phyloP scores from a whole-genome alignment of 2,113 vertebrate genomes.

The Etheostoma cragini region DNA sequence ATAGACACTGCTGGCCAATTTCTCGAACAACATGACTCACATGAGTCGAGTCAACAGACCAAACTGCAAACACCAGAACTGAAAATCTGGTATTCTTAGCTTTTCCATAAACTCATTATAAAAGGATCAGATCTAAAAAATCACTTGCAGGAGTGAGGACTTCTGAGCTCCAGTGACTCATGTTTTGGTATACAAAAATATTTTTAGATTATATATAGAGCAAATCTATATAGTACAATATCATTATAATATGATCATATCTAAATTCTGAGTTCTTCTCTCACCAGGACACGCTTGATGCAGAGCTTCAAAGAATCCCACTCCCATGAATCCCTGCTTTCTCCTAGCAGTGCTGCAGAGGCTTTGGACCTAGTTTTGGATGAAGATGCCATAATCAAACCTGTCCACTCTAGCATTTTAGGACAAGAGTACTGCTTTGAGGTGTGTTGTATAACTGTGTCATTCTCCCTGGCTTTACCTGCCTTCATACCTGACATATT shows the following conservation, averaged over 20 bases:
- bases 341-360: slow-evolving; percentile 94
- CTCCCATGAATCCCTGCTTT: slow-evolving; percentile 95
- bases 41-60: slow-evolving; percentile 43
- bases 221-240: neutral
- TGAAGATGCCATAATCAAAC: slow-evolving; percentile 95
- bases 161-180: slow-evolving; percentile 37
- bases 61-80: slow-evolving; percentile 35
- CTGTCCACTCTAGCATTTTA: slow-evolving; percentile 96
- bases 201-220: neutral
- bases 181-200: slow-evolving; percentile 28
- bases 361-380: slow-evolving; percentile 95
- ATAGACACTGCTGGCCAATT: neutral
- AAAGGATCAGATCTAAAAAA: slow-evolving; percentile 50
- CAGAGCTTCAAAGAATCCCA: slow-evolving; percentile 98
- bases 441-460: slow-evolving; percentile 76
- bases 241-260: slow-evolving; percentile 2
- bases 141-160: slow-evolving; percentile 23
- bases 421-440: slow-evolving; percentile 98
- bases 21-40: slow-evolving; percentile 41
- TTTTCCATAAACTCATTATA: slow-evolving; percentile 57
- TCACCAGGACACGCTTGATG: slow-evolving; percentile 91
- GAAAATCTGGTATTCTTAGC: slow-evolving; percentile 50
- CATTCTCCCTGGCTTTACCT: neutral
- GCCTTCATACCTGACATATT: neutral
- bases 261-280: slow-evolving; percentile 30